Percentiles rank a stretch among this genome's conserved stretches.
Evolutionary conservation across 1,140 invertebrate species (phyloP).

Genomic region (Caerostris extrusa): DNA sequence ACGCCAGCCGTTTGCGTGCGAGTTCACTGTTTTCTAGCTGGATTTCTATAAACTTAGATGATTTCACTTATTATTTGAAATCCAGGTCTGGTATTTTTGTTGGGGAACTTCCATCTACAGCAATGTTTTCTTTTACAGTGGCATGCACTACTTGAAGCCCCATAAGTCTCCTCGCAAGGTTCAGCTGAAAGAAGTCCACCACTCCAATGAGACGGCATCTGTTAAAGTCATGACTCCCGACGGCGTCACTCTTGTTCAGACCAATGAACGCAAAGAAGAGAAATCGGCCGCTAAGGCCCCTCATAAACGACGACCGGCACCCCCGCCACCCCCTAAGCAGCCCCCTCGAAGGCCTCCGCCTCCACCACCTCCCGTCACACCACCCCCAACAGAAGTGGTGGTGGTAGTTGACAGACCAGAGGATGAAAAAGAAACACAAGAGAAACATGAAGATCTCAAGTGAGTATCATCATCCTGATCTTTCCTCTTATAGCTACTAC

Average conservation of each 20-base stretch:
- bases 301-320: slow-evolving; percentile 52
- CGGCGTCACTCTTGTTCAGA: slow-evolving; percentile 72
- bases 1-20: too few relatives aligned
- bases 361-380: slow-evolving; percentile 53
- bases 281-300: slow-evolving; percentile 22
- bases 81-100: too few relatives aligned
- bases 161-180: slow-evolving; percentile 76
- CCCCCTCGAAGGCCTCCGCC: slow-evolving; percentile 72
- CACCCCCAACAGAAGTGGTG: slow-evolving; percentile 40
- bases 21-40: too few relatives aligned
- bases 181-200: slow-evolving; percentile 76
- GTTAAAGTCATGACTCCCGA: slow-evolving; percentile 75
- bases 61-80: too few relatives aligned
- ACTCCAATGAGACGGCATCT: slow-evolving; percentile 73
- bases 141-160: slow-evolving; percentile 61
- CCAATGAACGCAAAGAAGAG: slow-evolving; percentile 32
- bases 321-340: slow-evolving; percentile 68
- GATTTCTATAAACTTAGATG: too few relatives aligned
- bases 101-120: too few relatives aligned
- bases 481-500: too few relatives aligned
- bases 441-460: slow-evolving; percentile 49
- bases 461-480: neutral
- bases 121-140: slow-evolving; percentile 44
- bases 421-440: neutral
- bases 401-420: slow-evolving; percentile 31